Conservation (phyloP, 2,113 vertebrate species). For the Pelmatolapia mariae region DNA sequence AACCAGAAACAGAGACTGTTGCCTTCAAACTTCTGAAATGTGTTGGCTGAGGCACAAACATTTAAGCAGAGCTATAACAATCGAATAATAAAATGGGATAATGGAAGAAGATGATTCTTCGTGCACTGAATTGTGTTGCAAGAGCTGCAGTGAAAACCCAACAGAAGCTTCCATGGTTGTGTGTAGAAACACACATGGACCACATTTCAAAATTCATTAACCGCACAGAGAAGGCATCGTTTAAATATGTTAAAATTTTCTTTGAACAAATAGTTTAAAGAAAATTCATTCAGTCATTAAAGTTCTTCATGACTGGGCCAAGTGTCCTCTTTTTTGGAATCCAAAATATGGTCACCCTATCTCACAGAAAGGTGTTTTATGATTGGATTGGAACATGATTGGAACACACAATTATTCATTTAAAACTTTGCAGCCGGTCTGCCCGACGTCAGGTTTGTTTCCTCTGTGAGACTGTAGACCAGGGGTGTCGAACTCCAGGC, state of each 20-base stretch:
- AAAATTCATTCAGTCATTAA: not conserved
- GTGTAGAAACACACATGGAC: not conserved
- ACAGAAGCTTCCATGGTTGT: not conserved
- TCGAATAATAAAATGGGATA: not conserved
- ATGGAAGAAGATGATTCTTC: not conserved
- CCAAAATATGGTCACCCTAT: not conserved
- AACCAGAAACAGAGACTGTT: not conserved
- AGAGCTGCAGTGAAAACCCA: not conserved
- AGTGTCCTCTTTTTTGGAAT: not conserved
- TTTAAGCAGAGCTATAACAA: not conserved
- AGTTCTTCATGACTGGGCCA: not conserved
- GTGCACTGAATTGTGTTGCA: not conserved
- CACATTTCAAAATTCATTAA: not conserved
- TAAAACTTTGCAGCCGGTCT: rapidly evolving
- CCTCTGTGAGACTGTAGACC: not conserved
- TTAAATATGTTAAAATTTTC: not conserved
- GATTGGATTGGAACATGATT: not conserved
- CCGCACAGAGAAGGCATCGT: rapidly evolving
- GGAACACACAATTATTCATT: not conserved
- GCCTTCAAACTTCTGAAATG: not conserved
- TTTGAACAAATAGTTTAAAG: not conserved
- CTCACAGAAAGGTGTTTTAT: not conserved
- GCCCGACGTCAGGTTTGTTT: not conserved
- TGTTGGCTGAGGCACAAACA: not conserved
- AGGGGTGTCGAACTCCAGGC: not conserved